phyloP scores from a whole-genome alignment of 30 jellyfish, hydroid and myxozoan genomes.

The Nemopilema nomurai region DNA sequence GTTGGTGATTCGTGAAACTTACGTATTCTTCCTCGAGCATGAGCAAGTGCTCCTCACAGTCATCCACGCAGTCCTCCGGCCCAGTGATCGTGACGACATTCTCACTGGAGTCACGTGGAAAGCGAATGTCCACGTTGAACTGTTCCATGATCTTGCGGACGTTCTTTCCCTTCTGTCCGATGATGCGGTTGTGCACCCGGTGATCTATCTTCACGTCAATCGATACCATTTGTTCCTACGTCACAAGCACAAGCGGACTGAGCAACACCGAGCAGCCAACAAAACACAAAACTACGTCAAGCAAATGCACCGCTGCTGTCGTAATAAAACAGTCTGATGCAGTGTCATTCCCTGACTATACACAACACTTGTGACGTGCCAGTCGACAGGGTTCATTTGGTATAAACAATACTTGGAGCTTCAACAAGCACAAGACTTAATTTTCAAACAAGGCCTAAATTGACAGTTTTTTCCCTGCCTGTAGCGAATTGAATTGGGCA shows the following conservation, averaged over 20 bases:
- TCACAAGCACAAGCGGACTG: background rate
- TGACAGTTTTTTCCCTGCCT: too few species aligned
- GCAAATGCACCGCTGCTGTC: too few species aligned
- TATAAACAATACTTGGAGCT: too few species aligned
- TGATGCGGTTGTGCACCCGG: constrained; percentile 92
- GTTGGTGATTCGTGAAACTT: constrained; percentile 17
- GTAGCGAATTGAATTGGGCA: too few species aligned
- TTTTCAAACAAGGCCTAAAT: too few species aligned
- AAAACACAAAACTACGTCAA: too few species aligned
- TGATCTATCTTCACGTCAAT: constrained; percentile 75
- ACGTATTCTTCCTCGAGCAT: constrained; percentile 92
- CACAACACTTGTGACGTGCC: too few species aligned
- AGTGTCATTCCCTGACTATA: too few species aligned
- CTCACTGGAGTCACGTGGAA: constrained; percentile 79
- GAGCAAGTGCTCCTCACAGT: constrained; percentile 88
- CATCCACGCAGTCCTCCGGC: constrained; percentile 82
- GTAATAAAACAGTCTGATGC: too few species aligned
- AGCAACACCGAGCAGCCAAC: background rate
- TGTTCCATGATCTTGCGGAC: constrained; percentile 87
- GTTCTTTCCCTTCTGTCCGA: constrained; percentile 82
- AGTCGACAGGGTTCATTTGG: too few species aligned
- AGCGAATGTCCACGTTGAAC: constrained; percentile 91
- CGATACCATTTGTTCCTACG: constrained; percentile 80
- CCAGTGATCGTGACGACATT: constrained; percentile 80
- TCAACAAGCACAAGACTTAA: too few species aligned